These are phyloP conservation scores for Marmota flaviventris DNA, from an alignment of 2,113 vertebrate genomes.

Conservation along the genomic window DNA sequence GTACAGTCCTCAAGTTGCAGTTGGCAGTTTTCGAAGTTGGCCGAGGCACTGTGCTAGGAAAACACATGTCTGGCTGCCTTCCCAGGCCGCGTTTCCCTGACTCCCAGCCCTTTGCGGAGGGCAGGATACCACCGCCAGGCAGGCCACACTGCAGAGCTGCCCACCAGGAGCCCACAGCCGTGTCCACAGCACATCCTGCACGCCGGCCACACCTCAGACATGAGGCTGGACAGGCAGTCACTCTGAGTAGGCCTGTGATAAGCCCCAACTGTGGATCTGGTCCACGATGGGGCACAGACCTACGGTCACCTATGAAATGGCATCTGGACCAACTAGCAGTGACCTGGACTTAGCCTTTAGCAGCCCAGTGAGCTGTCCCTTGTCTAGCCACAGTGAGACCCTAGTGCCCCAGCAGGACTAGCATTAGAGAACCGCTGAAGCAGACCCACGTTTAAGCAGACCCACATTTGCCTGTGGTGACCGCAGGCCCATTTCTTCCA, in stretches of 20 bases:
- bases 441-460: not conserved
- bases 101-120: not conserved
- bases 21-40: not conserved
- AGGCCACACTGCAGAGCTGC: not conserved
- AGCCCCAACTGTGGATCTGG: not conserved
- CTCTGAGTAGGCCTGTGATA: not conserved
- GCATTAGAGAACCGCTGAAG: not conserved
- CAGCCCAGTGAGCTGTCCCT: not conserved
- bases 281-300: not conserved
- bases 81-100: not conserved
- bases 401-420: not conserved
- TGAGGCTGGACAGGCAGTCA: not conserved
- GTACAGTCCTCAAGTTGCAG: not conserved
- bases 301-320: not conserved
- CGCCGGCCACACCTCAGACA: fast-evolving
- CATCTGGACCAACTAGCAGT: not conserved
- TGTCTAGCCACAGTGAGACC: not conserved
- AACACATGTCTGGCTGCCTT: slow-evolving; percentile 39
- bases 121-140: not conserved
- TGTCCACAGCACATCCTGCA: fast-evolving
- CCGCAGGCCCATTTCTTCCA: not conserved
- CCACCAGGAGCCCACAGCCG: not conserved
- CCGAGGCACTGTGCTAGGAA: not conserved
- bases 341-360: not conserved
- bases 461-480: fast-evolving